Evolutionary conservation across 2,113 vertebrate genomes (phyloP).

Genomic region (Chiloscyllium plagiosum): DNA sequence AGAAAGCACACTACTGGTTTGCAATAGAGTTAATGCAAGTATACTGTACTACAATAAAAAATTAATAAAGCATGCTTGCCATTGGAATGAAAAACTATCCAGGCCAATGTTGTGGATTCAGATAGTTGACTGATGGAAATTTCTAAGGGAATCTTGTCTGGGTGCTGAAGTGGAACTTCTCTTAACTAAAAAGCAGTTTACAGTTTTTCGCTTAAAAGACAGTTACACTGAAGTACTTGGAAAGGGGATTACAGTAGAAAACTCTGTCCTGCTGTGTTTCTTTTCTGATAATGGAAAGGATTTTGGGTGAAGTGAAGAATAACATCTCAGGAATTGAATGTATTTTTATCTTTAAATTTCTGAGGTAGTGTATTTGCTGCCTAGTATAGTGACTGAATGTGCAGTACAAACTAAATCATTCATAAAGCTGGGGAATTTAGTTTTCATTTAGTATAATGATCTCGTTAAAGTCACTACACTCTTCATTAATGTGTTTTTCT

Average conservation of each 20-base stretch:
- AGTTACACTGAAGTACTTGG: conserved; percentile 44
- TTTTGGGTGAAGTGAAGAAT: conserved; percentile 42
- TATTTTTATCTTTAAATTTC: conserved; percentile 24
- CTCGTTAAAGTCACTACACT: neutral
- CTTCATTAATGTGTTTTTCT: neutral
- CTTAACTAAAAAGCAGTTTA: conserved; percentile 45
- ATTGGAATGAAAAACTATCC: conserved; percentile 34
- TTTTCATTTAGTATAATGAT: conserved; percentile 5
- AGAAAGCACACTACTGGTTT: conserved; percentile 24
- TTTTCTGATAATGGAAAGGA: conserved; percentile 46
- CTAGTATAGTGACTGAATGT: conserved; percentile 9
- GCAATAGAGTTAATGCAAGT: conserved; percentile 52
- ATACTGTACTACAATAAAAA: conserved; percentile 54
- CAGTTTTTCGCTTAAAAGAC: conserved; percentile 39
- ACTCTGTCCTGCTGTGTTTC: conserved; percentile 45
- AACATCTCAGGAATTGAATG: conserved; percentile 40
- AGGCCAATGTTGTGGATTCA: conserved; percentile 45
- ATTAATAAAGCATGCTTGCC: conserved; percentile 48
- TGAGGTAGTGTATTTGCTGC: neutral
- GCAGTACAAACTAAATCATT: conserved; percentile 25
- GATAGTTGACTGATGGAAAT: conserved; percentile 47
- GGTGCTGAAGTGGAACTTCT: conserved; percentile 47
- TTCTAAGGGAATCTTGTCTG: conserved; percentile 47
- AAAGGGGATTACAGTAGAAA: conserved; percentile 48
- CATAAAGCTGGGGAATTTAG: neutral